phyloP scores from a whole-genome alignment of 2,797 vertebrate genomes.

The Coregonus suidteri region DNA sequence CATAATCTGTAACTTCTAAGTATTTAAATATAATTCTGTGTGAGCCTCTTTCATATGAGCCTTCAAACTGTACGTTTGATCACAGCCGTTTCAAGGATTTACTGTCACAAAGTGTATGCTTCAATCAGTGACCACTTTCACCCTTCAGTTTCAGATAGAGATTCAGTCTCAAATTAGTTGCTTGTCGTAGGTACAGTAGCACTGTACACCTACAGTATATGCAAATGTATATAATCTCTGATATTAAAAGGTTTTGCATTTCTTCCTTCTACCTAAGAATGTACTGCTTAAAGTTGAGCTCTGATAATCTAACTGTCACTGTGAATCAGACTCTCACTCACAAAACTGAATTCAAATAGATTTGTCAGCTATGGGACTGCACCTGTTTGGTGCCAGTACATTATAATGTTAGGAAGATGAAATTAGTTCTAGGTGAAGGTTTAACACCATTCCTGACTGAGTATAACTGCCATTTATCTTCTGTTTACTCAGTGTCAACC shows the following conservation, averaged over 20 bases:
- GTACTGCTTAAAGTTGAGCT: background rate
- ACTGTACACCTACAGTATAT: background rate
- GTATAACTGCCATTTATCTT: too few species aligned
- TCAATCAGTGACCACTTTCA: background rate
- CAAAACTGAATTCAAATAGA: background rate
- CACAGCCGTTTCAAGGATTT: too few species aligned
- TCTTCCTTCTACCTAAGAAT: background rate
- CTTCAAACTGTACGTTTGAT: background rate
- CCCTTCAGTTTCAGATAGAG: background rate
- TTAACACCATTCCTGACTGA: background rate
- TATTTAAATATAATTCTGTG: too few species aligned
- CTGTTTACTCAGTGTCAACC: background rate
- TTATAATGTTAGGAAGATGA: too few species aligned
- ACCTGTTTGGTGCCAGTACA: too few species aligned
- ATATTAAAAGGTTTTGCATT: background rate
- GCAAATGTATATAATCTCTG: constrained; percentile 2
- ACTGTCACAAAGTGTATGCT: background rate
- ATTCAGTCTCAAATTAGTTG: background rate
- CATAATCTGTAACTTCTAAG: too few species aligned
- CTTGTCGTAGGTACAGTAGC: background rate
- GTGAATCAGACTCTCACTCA: background rate
- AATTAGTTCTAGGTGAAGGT: too few species aligned
- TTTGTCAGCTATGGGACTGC: background rate
- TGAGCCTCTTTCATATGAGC: too few species aligned
- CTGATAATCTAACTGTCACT: constrained; percentile 2